Evolutionary conservation across 2,113 vertebrate species (phyloP).

Genomic region (Saccopteryx leptura): DNA sequence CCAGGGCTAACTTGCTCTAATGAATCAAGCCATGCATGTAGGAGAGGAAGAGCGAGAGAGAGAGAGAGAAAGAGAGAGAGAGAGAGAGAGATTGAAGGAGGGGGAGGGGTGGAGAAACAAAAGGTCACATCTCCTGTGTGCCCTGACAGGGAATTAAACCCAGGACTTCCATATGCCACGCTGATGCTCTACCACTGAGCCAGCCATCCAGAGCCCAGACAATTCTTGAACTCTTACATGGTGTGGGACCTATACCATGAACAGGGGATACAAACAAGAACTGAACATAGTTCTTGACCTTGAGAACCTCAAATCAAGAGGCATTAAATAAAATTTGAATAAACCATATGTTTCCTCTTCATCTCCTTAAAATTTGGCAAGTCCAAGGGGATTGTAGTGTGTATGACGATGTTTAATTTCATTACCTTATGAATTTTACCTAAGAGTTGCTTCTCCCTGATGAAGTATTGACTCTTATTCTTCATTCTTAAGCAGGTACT

Average conservation of each 20-base stretch:
- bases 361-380: background rate
- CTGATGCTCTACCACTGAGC: too few relatives aligned
- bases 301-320: background rate
- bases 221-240: background rate
- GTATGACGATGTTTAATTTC: background rate
- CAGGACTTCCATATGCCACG: too few relatives aligned
- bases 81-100: too few relatives aligned
- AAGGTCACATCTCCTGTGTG: too few relatives aligned
- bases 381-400: background rate
- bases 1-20: too few relatives aligned
- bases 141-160: too few relatives aligned
- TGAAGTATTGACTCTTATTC: background rate
- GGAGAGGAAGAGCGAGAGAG: too few relatives aligned
- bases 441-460: background rate
- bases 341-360: background rate
- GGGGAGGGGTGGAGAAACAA: too few relatives aligned
- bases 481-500: background rate
- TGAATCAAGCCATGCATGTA: too few relatives aligned
- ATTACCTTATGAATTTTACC: background rate
- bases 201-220: background rate
- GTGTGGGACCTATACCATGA: background rate
- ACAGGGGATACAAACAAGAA: background rate
- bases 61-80: too few relatives aligned
- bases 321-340: constrained; percentile 35
- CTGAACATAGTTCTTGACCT: background rate